Evolutionary conservation across 1,140 invertebrate species (phyloP).

Genomic region (Tribolium madens): DNA sequence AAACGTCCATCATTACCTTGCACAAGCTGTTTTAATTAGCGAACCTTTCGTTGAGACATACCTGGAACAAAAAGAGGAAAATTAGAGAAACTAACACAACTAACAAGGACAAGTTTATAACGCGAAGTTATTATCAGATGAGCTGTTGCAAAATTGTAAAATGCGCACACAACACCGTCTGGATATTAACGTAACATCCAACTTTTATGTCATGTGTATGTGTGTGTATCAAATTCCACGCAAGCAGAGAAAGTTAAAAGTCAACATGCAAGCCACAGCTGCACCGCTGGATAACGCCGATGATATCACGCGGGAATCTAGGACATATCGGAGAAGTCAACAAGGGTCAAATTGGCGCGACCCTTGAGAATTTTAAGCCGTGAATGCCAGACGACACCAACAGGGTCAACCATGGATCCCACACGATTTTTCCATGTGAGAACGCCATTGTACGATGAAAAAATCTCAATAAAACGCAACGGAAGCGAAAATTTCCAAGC

Average conservation of each 20-base stretch:
- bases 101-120: background rate
- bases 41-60: constrained; percentile 17
- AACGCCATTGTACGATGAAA: background rate
- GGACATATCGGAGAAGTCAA: constrained; percentile 26
- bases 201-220: constrained; percentile 42
- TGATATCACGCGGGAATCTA: constrained; percentile 35
- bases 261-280: constrained; percentile 45
- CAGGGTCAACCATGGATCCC: constrained; percentile 19
- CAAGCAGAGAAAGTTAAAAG: constrained; percentile 48
- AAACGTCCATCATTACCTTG: constrained; percentile 33
- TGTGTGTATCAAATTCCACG: constrained; percentile 47
- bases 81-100: constrained; percentile 3
- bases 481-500: background rate
- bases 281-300: constrained; percentile 33
- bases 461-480: background rate
- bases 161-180: background rate
- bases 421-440: constrained; percentile 23
- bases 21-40: constrained; percentile 36
- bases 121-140: constrained; percentile 9
- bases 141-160: constrained; percentile 25
- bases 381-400: constrained; percentile 28
- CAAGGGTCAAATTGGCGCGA: constrained; percentile 33
- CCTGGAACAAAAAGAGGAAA: constrained; percentile 23
- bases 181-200: constrained; percentile 35
- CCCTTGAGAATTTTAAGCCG: constrained; percentile 14